A percentile compares a stretch with the other conserved stretches of the same genome.
Evolutionary conservation across 1,140 invertebrate species (phyloP).

Genomic region (Steinernema feltiae): DNA sequence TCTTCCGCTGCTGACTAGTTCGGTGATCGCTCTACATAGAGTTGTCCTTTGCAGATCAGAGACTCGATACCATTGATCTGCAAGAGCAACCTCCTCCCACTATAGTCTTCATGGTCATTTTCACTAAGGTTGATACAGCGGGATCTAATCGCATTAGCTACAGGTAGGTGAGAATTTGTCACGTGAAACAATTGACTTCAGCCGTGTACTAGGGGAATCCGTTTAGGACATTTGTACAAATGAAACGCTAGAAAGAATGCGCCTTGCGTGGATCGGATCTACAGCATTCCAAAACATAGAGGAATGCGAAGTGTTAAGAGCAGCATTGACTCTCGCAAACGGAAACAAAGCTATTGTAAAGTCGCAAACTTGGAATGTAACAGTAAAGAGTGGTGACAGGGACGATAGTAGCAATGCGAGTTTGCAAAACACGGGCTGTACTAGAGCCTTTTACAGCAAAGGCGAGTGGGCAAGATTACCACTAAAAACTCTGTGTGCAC

Average conservation of each 20-base stretch:
- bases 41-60: slow-evolving; percentile 7
- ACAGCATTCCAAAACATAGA: not conserved
- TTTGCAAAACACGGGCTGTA: not conserved
- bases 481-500: no score
- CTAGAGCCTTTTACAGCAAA: no score
- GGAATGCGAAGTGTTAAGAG: not conserved
- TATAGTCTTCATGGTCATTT: not conserved
- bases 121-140: not conserved
- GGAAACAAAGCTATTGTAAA: slow-evolving; percentile 9
- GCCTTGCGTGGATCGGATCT: not conserved
- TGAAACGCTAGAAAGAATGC: no score
- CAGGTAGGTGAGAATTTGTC: no score
- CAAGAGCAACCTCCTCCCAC: not conserved
- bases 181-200: no score
- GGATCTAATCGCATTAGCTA: no score
- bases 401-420: not conserved
- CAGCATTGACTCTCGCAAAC: not conserved
- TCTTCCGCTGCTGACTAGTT: not conserved
- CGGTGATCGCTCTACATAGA: not conserved
- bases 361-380: slow-evolving; percentile 11
- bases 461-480: no score
- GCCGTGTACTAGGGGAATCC: no score
- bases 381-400: not conserved
- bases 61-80: slow-evolving; percentile 8
- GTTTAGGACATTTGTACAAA: no score